Base-by-base conservation (phyloP, 1,140 invertebrate genomes). In the Idris sp. region DNA sequence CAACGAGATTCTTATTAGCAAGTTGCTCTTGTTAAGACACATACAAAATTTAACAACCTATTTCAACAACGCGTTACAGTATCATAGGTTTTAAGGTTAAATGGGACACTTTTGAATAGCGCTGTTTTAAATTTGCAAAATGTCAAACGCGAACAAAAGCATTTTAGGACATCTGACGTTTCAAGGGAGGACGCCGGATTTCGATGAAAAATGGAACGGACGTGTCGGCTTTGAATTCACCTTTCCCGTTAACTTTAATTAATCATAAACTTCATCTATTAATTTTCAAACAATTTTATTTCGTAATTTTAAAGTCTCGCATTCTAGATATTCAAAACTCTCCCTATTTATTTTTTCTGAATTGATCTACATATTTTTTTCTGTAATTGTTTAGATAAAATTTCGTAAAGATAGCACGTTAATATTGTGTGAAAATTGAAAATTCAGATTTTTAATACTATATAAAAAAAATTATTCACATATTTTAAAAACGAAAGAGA, bases 1-100 rank as follows among this genome's bases (percentile, higher is more conserved):
- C 62, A 65, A 58, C 49, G 43, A 74, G 61, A 62, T 74, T 74
- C 64, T 74, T 74, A 74, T 74, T 74, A 74, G 31, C 51, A 25
- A 53, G 56, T 58, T 64, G 64, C 53, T 16, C 56, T 74, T 62
- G 35, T 67, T 74, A 51, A 30, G 35, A 51, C 10, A 49, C 58
- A 62, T 64, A 7, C 49, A 62, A 58, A 48, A 58, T 72, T 56
- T 10, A 56, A 43, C 26, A 18, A 0, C 5, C 30, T 5, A 35
- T 44, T 69, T 69, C 25, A 35, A 43, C 40, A 35, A 18, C n/a
- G 13, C 22, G 28, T n/a, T 35, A 38, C 43, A 43, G 31, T 25
- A 16, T 43, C 35, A 33, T 5, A 49, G n/a, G n/a, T 54, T 51
- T 54, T 48, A 22, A 48, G 22, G 43, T 28, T 38, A 68, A 68